These are phyloP conservation scores for Xestoiulus laeticollis DNA, from an alignment of 2,888 invertebrate genomes.

Conservation along the genomic window DNA sequence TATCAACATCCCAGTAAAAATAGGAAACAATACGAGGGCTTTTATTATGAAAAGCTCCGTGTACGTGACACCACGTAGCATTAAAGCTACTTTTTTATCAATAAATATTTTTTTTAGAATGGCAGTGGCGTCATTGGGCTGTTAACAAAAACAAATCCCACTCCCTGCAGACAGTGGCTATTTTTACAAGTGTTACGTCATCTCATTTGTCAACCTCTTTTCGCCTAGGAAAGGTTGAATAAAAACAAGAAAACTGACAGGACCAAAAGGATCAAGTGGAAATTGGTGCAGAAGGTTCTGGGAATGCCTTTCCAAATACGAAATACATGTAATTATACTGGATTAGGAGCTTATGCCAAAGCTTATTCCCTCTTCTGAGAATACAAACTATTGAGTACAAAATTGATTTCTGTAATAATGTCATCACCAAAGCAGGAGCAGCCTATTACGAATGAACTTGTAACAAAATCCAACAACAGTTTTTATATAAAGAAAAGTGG, in stretches of 20 bases:
- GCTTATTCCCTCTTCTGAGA: no score
- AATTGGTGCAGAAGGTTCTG: not conserved
- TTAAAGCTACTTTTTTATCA: not conserved
- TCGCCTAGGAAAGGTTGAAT: not conserved
- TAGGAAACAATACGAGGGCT: not conserved
- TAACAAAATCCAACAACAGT: no score
- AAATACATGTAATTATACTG: no score
- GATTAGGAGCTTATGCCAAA: no score
- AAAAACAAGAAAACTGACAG: not conserved
- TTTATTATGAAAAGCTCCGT: not conserved
- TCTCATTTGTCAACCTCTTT: not conserved
- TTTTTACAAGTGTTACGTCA: not conserved
- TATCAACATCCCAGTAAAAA: not conserved
- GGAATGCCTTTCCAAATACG: not conserved
- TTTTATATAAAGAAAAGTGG: no score
- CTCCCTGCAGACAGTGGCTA: not conserved
- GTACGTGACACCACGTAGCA: not conserved
- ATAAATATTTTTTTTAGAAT: not conserved
- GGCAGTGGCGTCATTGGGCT: slow-evolving; percentile 15
- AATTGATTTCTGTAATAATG: no score
- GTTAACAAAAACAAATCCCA: not conserved
- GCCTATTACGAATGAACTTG: no score
- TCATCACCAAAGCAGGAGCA: no score
- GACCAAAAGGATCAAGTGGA: not conserved
- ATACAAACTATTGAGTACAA: no score